Evolutionary conservation across 2,888 invertebrate genomes (phyloP).

Genomic region (Agrotis clavis): DNA sequence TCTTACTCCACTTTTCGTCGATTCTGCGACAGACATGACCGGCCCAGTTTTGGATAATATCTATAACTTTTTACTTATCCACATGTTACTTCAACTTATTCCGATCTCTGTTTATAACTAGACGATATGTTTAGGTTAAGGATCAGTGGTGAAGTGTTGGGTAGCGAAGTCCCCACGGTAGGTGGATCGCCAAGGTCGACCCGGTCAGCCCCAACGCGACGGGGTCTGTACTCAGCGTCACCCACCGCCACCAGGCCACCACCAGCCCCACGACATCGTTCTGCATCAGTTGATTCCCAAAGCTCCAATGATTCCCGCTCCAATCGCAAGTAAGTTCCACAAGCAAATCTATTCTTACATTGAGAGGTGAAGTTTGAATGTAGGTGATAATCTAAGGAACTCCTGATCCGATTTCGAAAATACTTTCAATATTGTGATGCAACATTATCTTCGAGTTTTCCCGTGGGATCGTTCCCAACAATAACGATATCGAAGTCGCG

Average conservation of each 20-base stretch:
- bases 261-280: constrained; percentile 93
- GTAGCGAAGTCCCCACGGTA: constrained; percentile 73
- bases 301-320: constrained; percentile 96
- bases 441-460: too few species aligned
- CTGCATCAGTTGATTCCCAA: constrained; percentile 97
- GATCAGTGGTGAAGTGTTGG: constrained; percentile 87
- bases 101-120: neutral
- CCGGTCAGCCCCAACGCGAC: constrained; percentile 94
- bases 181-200: constrained; percentile 95
- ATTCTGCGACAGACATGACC: too few species aligned
- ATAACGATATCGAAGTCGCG: too few species aligned
- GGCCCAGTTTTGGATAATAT: too few species aligned
- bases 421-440: too few species aligned
- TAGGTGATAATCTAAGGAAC: too few species aligned
- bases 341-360: neutral
- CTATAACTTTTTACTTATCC: too few species aligned
- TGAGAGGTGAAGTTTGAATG: too few species aligned
- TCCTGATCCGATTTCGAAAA: too few species aligned
- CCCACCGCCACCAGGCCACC: constrained; percentile 96
- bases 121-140: constrained; percentile 66
- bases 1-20: too few species aligned
- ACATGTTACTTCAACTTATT: too few species aligned
- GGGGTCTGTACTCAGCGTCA: constrained; percentile 94
- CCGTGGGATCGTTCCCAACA: too few species aligned
- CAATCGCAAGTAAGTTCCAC: constrained; percentile 93